Conservation (phyloP, 2,113 vertebrate genomes). For the Hippocampus mohnikei region DNA sequence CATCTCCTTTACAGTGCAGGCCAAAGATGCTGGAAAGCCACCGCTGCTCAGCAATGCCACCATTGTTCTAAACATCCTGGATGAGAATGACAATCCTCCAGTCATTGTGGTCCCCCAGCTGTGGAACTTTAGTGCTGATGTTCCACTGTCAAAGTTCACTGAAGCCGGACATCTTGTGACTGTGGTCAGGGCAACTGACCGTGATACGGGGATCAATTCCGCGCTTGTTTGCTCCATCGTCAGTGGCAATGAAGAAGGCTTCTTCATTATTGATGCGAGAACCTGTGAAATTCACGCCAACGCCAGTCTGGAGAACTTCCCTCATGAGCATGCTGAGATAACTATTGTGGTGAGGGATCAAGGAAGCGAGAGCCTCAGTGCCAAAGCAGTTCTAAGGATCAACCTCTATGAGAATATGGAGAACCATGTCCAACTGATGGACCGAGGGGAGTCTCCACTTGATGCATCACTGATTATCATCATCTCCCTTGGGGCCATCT, state of each 20-base stretch:
- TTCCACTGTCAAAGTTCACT: slow-evolving; percentile 81
- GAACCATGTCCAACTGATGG: slow-evolving; percentile 74
- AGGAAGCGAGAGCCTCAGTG: slow-evolving; percentile 83
- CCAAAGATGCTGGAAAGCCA: slow-evolving; percentile 84
- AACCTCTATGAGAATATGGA: slow-evolving; percentile 77
- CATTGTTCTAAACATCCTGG: slow-evolving; percentile 84
- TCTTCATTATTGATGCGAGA: slow-evolving; percentile 85
- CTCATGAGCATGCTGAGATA: slow-evolving; percentile 79
- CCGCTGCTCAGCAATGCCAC: slow-evolving; percentile 83
- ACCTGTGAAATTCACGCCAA: slow-evolving; percentile 92
- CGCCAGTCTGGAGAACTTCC: slow-evolving; percentile 78
- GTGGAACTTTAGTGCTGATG: slow-evolving; percentile 85
- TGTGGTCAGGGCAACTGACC: slow-evolving; percentile 82
- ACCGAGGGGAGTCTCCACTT: slow-evolving; percentile 65
- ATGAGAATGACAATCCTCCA: slow-evolving; percentile 92
- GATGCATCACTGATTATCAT: slow-evolving; percentile 89
- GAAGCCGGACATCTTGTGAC: slow-evolving; percentile 82
- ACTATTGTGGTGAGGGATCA: slow-evolving; percentile 85
- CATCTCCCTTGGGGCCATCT: slow-evolving; percentile 86
- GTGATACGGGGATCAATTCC: slow-evolving; percentile 89
- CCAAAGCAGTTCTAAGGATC: slow-evolving; percentile 84
- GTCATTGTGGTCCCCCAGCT: slow-evolving; percentile 82
- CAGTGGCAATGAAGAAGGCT: slow-evolving; percentile 82
- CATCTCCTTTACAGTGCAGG: slow-evolving; percentile 87
- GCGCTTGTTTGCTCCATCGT: slow-evolving; percentile 87